Base-by-base conservation (phyloP, 2,888 invertebrate genomes). In the Limnephilus auricula region DNA sequence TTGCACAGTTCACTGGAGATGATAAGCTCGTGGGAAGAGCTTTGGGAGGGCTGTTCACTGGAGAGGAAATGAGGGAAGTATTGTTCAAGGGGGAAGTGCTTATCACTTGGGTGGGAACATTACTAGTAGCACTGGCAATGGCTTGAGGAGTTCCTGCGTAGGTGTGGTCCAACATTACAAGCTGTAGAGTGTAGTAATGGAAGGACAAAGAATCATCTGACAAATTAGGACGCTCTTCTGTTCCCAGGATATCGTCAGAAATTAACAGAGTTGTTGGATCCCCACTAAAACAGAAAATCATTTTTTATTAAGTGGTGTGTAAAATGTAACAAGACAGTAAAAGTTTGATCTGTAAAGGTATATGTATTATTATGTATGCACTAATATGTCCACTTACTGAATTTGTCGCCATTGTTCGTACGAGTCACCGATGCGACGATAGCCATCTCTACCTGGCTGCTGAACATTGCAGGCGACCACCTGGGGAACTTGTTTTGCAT, bases 161-260 rank as follows among this genome's bases (percentile, higher is more conserved):
- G 5, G 96, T 96, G 93, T 95, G 96, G 93, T 96, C 95, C 91
- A 96, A 94, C 95, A 96, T 96, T 86, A 95, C 95, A 91, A 95
- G 95, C 15, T 95, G 96, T 83, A 96, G 93, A 12, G 95, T 94
- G 93, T 95, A 96, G 93, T 95, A 95, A 90, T 96, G 95, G 93
- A 96, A 96, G 79, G 95, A 94, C 92, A 95, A 94, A 32, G 96
- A 93, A 93, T 96, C 96, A 93, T 96, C 95, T 12, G 95, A 94
- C 37, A 96, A 94, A 93, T 96, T 95, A 37, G 96, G 96, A 90
- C 96, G 94, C 93, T 96, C 96, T 93, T 96, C 96, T 94, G 95
- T 95, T 78, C 96, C 96, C 86, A 96, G 95, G 85, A 96, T 95
- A 93, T 96, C 96, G 93, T 96, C 96, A 9, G 95, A 95, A n/a